Evolutionary conservation across 1,140 invertebrate genomes (phyloP).

Genomic region (Notospermus geniculatus): DNA sequence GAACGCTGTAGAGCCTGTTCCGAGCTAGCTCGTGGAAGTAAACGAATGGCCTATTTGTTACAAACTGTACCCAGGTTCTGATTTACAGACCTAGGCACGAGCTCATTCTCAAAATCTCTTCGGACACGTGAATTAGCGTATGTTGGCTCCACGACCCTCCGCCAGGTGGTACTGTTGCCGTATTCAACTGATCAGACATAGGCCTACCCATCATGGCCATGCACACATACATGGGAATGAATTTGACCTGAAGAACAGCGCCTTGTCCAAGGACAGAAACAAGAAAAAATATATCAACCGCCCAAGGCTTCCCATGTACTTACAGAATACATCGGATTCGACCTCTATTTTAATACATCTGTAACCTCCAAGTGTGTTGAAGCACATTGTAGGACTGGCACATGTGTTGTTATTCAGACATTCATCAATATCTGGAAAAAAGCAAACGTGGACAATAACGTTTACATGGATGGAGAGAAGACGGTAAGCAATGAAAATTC

Average conservation of each 20-base stretch:
- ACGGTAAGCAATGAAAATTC: not conserved
- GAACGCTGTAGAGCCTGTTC: no score
- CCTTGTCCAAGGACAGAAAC: not conserved
- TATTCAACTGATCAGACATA: no score
- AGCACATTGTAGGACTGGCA: constrained; percentile 3
- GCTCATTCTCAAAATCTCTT: no score
- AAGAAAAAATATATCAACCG: no score
- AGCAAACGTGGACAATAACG: not conserved
- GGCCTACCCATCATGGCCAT: no score
- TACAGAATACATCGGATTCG: not conserved
- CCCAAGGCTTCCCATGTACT: not conserved
- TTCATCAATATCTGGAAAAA: constrained; percentile 12
- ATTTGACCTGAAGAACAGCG: not conserved
- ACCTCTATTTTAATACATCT: not conserved
- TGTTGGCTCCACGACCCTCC: no score
- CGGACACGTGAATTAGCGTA: no score
- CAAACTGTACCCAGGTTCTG: no score
- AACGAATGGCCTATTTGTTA: no score
- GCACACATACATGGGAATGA: not conserved
- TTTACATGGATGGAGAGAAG: not conserved
- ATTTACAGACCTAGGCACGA: no score
- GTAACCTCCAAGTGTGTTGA: constrained; percentile 14
- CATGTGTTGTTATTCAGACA: constrained; percentile 6
- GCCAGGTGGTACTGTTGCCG: no score
- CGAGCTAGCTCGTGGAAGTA: no score